These are phyloP conservation scores for Agriopis aurantiaria DNA, from an alignment of 2,888 invertebrate species.

Conservation along the genomic window DNA sequence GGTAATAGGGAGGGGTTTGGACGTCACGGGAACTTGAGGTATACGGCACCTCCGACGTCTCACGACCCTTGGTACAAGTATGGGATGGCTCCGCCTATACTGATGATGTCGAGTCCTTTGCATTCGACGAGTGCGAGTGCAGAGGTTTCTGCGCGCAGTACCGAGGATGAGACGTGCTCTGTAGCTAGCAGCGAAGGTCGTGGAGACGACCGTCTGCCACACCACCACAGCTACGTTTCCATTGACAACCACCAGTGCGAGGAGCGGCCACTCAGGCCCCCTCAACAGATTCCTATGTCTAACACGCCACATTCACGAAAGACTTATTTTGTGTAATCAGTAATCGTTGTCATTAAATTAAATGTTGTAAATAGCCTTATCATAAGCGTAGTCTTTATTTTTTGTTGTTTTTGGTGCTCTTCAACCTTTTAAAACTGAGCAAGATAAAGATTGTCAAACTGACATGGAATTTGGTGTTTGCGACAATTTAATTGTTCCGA, in stretches of 20 bases:
- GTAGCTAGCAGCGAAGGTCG: slow-evolving; percentile 86
- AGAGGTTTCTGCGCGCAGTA: slow-evolving; percentile 87
- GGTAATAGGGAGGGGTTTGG: slow-evolving; percentile 80
- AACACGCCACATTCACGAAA: slow-evolving; percentile 81
- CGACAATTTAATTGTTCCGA: slow-evolving; percentile 1
- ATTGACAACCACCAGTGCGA: slow-evolving; percentile 84
- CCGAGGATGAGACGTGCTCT: slow-evolving; percentile 88
- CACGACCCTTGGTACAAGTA: slow-evolving; percentile 85
- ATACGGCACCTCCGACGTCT: slow-evolving; percentile 83
- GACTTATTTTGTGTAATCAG: slow-evolving; percentile 82
- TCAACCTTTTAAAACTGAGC: slow-evolving; percentile 17
- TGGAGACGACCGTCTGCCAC: slow-evolving; percentile 81
- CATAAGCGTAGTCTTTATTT: slow-evolving; percentile 34
- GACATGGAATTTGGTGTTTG: neutral
- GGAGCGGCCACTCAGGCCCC: slow-evolving; percentile 80
- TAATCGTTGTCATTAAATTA: slow-evolving; percentile 48
- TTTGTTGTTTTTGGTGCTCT: slow-evolving; percentile 41
- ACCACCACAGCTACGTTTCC: slow-evolving; percentile 86
- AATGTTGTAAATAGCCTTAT: slow-evolving; percentile 55
- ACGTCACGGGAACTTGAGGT: slow-evolving; percentile 82
- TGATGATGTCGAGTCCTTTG: slow-evolving; percentile 88
- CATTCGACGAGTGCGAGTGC: slow-evolving; percentile 87
- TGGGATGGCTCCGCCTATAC: slow-evolving; percentile 81
- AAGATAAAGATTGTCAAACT: neutral
- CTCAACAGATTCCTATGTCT: slow-evolving; percentile 82